These are phyloP conservation scores for Pagetopsis macropterus DNA, from an alignment of 2,797 vertebrate species.

Conservation along the genomic window DNA sequence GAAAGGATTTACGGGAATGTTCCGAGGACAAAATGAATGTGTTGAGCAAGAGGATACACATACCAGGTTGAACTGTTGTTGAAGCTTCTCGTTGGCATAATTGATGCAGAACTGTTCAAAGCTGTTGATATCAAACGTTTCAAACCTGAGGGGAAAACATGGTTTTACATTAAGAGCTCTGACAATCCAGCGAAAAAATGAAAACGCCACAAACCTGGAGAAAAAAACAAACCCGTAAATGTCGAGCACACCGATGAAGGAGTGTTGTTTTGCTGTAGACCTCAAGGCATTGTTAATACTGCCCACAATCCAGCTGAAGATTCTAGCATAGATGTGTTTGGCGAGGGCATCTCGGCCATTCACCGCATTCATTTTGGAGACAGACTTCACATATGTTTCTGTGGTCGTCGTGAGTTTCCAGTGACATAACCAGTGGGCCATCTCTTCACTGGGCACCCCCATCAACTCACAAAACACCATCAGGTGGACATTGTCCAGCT, in stretches of 20 bases:
- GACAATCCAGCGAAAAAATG: not conserved
- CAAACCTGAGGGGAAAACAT: slow-evolving; percentile 85
- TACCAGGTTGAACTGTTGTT: slow-evolving; percentile 99
- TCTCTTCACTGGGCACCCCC: slow-evolving; percentile 91
- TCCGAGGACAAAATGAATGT: slow-evolving; percentile 5
- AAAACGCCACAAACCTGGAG: not conserved
- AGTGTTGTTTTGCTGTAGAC: slow-evolving; percentile 87
- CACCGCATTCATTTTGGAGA: slow-evolving; percentile 88
- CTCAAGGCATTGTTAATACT: slow-evolving; percentile 91
- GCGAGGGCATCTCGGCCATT: slow-evolving; percentile 94
- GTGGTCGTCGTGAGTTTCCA: slow-evolving; percentile 91
- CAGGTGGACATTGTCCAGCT: slow-evolving; percentile 90
- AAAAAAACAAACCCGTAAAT: slow-evolving; percentile 91
- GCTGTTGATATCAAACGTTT: slow-evolving; percentile 98
- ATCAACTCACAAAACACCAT: slow-evolving; percentile 92
- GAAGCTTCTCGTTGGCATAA: slow-evolving; percentile 98
- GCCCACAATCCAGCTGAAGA: slow-evolving; percentile 93
- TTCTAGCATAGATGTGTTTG: slow-evolving; percentile 93
- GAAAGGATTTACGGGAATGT: not conserved
- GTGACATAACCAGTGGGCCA: slow-evolving; percentile 97
- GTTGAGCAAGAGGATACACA: slow-evolving; percentile 40
- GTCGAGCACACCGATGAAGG: slow-evolving; percentile 96
- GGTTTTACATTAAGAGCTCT: not conserved
- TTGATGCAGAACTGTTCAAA: slow-evolving; percentile 99
- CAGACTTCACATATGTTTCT: slow-evolving; percentile 92